phyloP scores from a whole-genome alignment of 64 coral and sea anemone species.

The Cladopsammia gracilis region DNA sequence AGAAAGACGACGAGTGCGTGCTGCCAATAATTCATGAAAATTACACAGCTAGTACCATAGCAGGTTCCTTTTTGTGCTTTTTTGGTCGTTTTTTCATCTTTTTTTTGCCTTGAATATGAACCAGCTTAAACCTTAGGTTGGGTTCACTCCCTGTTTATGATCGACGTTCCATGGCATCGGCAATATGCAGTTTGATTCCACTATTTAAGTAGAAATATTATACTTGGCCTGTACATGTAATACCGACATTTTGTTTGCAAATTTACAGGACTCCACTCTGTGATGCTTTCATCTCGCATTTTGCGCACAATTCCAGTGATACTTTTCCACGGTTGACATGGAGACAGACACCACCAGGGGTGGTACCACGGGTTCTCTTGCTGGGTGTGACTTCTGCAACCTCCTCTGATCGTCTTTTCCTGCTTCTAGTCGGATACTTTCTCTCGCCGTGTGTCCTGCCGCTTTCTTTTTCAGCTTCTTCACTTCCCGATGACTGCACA shows the following conservation, averaged over 20 bases:
- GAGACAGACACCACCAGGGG: conserved; percentile 77
- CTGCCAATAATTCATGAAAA: conserved; percentile 59
- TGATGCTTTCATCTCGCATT: conserved; percentile 73
- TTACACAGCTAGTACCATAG: conserved; percentile 23
- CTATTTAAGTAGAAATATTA: conserved; percentile 22
- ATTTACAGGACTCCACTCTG: conserved; percentile 42
- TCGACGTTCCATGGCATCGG: neutral
- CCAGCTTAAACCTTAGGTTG: neutral
- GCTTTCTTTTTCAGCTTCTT: neutral
- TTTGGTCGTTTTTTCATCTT: conserved; percentile 2
- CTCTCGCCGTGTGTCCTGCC: neutral
- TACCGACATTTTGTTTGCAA: conserved; percentile 93
- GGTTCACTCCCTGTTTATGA: conserved; percentile 35
- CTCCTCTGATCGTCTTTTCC: neutral
- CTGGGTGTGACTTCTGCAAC: neutral
- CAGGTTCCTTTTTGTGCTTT: conserved; percentile 8
- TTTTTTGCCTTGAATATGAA: neutral
- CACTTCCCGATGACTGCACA: conserved; percentile 4
- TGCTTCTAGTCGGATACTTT: conserved; percentile 32
- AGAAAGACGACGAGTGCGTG: conserved; percentile 97
- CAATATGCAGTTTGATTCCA: neutral
- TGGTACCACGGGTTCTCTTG: neutral
- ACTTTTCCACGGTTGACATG: conserved; percentile 84
- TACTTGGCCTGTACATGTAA: conserved; percentile 75
- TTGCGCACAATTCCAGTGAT: conserved; percentile 79